Base-by-base conservation (phyloP, 2,113 vertebrate species). In the Triplophysa rosa region DNA sequence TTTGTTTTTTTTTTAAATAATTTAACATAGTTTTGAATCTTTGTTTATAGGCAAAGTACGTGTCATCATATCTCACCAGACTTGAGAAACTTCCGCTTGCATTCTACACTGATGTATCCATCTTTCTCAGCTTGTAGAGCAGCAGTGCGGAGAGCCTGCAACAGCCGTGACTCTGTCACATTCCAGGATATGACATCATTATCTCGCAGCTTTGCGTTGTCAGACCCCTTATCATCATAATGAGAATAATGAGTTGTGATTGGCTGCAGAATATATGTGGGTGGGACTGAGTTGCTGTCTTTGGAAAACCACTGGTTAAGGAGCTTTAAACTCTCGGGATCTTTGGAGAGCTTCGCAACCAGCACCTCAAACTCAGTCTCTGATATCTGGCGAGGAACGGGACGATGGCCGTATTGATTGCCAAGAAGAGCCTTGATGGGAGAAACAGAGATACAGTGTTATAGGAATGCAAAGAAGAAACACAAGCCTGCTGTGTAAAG, bases 341-440 rank as follows among this genome's bases (percentile, higher is more conserved):
- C 87, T 56, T 86, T 66, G 1, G 81, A 78, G 5, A 94, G 82
- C 84, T 91, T 93, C 75, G 90, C 87, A 59, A 87, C 72, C 61
- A 95, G 84, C 0, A 87, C 82, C 11, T 95, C 89, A 79, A 94
- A 96, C 54, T 92, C 93, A 61, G 89, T 86, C 71, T 93, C 92
- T 0, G 84, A 80, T 1, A 95, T 87, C 67, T 89, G 61, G 0
- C 8, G 78, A 23, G 95, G 95, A 40, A 93, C 54, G 0, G 88
- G 73, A 0, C 93, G 87, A 62, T 89, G 90, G 0, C 94, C 92
- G 0, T 95, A 95, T n/a, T 87, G 87, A 87, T 92, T 89, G 33
- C 95, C 94, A 45, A 97, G 78, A 19, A 96, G 89, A 29, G 90
- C 95, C 95, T 96, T 37, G 33, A 37, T 37, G 7, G 33, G 82